phyloP scores from a whole-genome alignment of 1,140 invertebrate species.

The Chrysoperla carnea region DNA sequence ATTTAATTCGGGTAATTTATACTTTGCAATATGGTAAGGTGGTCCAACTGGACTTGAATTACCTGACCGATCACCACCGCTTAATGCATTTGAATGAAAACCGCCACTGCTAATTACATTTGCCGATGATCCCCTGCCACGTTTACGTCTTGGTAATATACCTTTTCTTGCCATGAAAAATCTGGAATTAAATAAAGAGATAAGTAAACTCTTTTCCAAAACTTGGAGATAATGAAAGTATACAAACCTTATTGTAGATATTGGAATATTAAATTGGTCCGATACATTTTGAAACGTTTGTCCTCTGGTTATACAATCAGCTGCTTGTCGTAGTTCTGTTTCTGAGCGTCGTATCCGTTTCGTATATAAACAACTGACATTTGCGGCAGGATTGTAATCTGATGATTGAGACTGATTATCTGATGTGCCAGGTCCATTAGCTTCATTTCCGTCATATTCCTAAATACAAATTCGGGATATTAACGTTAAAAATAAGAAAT shows the following conservation, averaged over 20 bases:
- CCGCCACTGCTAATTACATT: conserved; percentile 24
- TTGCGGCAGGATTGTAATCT: neutral
- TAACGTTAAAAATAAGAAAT: neutral
- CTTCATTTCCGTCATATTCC: neutral
- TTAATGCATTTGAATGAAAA: conserved; percentile 2
- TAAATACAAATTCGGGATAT: neutral
- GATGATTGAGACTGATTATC: too few species aligned
- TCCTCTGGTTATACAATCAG: conserved; percentile 58
- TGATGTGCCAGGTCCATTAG: neutral
- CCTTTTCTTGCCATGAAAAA: conserved; percentile 72
- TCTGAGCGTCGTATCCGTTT: conserved; percentile 45
- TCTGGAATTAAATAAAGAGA: conserved; percentile 31
- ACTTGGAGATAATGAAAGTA: conserved; percentile 31
- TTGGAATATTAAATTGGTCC: conserved; percentile 67
- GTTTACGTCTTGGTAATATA: conserved; percentile 52
- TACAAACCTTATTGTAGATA: conserved; percentile 50
- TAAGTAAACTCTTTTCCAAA: conserved; percentile 23
- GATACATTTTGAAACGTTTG: conserved; percentile 69
- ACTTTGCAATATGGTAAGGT: conserved; percentile 55
- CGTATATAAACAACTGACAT: neutral
- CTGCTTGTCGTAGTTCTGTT: conserved; percentile 53
- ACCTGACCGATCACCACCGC: conserved; percentile 20
- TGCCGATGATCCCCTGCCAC: conserved; percentile 32
- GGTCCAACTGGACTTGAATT: conserved; percentile 37
- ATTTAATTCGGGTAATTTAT: conserved; percentile 38